A percentile compares a stretch with the other conserved stretches of the same genome.
These are phyloP conservation scores for Ectobius pallidus DNA, from an alignment of 2,888 invertebrate genomes.

Conservation along the genomic window DNA sequence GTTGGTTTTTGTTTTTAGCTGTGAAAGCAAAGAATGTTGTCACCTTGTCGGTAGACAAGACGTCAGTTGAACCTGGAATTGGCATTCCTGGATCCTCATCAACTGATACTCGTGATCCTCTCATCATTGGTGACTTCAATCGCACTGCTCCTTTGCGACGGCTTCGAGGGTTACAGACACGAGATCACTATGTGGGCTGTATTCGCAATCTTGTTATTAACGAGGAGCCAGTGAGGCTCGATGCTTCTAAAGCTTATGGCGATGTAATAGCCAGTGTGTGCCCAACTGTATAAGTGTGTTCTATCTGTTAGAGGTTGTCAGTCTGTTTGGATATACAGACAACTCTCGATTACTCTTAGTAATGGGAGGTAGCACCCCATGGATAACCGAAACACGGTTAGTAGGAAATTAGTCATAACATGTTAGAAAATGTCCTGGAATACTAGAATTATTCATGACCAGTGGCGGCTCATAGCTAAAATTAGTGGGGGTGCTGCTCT, in stretches of 20 bases:
- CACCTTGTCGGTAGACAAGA: constrained; percentile 83
- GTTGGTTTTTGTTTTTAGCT: no score
- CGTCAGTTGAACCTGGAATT: constrained; percentile 73
- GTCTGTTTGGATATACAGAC: no score
- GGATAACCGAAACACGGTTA: no score
- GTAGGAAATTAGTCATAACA: no score
- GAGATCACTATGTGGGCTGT: constrained; percentile 79
- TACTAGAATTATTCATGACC: no score
- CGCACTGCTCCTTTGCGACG: constrained; percentile 55
- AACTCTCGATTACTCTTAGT: no score
- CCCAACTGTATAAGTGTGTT: constrained; percentile 77
- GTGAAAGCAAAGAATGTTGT: constrained; percentile 91
- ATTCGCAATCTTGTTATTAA: constrained; percentile 73
- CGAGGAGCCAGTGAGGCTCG: constrained; percentile 58
- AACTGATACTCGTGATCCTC: constrained; percentile 81
- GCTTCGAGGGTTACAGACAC: constrained; percentile 71
- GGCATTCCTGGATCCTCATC: constrained; percentile 67
- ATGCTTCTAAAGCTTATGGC: constrained; percentile 67
- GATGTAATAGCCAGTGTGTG: constrained; percentile 80
- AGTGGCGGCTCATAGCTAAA: no score
- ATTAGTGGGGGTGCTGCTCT: no score
- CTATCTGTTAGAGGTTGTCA: no score
- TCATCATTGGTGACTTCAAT: constrained; percentile 91
- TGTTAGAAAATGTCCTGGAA: no score
- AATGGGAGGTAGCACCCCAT: no score